Evolutionary conservation across 2,113 vertebrate species (phyloP).

Genomic region (Vulpes vulpes): DNA sequence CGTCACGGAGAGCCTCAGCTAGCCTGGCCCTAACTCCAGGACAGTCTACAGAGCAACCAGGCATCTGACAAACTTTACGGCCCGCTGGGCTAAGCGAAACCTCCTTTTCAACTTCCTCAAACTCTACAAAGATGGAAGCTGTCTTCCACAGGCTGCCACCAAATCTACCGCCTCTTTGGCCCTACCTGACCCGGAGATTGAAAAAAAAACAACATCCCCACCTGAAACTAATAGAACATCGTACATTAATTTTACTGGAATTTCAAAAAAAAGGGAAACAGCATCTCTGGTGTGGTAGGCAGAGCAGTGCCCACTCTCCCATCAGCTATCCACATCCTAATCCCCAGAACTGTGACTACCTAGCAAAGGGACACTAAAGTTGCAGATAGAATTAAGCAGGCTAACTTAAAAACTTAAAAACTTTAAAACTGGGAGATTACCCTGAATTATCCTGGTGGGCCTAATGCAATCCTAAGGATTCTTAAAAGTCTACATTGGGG

Average conservation of each 20-base stretch:
- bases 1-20: background rate
- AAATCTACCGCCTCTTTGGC: background rate
- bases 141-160: background rate
- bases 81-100: background rate
- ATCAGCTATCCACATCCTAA: background rate
- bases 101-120: conserved; percentile 66
- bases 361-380: conserved; percentile 3
- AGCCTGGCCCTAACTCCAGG: background rate
- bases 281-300: background rate
- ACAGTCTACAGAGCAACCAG: background rate
- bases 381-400: background rate
- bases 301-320: background rate
- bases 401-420: background rate
- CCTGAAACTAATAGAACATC: background rate
- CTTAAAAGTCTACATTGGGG: background rate
- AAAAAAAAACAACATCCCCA: conserved; percentile 29
- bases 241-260: background rate
- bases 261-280: background rate
- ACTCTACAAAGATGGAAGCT: conserved; percentile 41
- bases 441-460: background rate
- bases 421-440: background rate
- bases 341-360: background rate
- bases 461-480: background rate
- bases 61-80: background rate
- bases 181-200: background rate